Conservation (phyloP, 2,888 invertebrate species). For the Agrotis segetum region DNA sequence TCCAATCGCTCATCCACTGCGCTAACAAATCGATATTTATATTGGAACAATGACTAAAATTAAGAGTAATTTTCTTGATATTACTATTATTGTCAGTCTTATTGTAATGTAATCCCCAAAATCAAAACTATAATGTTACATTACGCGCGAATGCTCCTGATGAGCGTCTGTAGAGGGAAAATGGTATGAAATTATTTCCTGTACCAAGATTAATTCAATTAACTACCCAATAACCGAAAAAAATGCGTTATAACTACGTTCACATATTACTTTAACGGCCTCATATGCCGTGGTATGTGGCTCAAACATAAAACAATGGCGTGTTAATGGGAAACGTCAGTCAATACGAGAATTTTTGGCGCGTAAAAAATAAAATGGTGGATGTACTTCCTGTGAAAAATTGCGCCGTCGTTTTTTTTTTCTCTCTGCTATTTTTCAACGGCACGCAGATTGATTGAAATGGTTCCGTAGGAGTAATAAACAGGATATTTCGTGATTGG, state of each 20-base stretch:
- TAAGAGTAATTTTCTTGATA: too few species aligned
- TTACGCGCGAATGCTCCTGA: too few species aligned
- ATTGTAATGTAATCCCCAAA: too few species aligned
- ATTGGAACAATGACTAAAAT: too few species aligned
- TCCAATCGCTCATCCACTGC: too few species aligned
- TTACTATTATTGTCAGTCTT: too few species aligned
- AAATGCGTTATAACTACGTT: conserved; percentile 1
- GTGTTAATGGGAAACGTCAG: conserved; percentile 62
- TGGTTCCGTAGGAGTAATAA: conserved; percentile 37
- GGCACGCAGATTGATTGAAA: conserved; percentile 16
- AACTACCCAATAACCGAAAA: too few species aligned
- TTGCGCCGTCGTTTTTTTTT: conserved; percentile 11
- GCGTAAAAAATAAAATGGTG: conserved; percentile 13
- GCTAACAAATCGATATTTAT: too few species aligned
- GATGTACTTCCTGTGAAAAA: conserved; percentile 23
- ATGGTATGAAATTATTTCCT: too few species aligned
- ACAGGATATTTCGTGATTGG: conserved; percentile 33
- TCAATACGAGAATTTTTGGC: conserved; percentile 46
- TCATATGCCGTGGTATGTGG: conserved; percentile 11
- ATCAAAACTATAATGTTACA: too few species aligned
- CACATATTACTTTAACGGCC: not conserved
- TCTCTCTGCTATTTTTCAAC: conserved; percentile 19
- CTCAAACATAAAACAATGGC: conserved; percentile 42
- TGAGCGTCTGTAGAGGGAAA: too few species aligned
- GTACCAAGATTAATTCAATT: too few species aligned